Evolutionary conservation across 2,797 vertebrate genomes (phyloP).

Genomic region (Artibeus jamaicensis): DNA sequence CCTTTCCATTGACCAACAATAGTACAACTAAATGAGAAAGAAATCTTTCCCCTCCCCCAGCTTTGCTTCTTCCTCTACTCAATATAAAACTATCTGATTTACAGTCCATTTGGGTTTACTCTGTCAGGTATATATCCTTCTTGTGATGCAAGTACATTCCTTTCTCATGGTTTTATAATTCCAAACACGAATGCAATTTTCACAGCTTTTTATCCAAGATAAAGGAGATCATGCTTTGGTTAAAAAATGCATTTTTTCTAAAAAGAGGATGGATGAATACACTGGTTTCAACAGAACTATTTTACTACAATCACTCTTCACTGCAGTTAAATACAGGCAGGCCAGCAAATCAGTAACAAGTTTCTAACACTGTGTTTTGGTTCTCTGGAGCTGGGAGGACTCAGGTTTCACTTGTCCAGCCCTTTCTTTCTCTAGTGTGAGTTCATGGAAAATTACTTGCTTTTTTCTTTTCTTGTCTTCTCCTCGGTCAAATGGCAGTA

Average conservation of each 20-base stretch:
- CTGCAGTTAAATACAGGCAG: neutral
- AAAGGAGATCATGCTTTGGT: neutral
- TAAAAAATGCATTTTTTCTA: neutral
- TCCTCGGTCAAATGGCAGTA: neutral
- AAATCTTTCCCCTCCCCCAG: neutral
- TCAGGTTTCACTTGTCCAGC: neutral
- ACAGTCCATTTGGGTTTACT: neutral
- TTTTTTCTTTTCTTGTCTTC: neutral
- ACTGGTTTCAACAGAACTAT: neutral
- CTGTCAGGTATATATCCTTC: neutral
- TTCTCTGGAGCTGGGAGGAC: neutral
- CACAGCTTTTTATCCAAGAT: neutral
- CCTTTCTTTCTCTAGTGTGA: neutral
- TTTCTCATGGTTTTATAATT: neutral
- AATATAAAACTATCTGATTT: neutral
- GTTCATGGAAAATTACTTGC: neutral
- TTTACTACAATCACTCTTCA: neutral
- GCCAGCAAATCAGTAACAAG: neutral
- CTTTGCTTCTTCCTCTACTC: neutral
- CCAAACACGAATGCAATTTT: neutral
- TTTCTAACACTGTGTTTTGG: neutral
- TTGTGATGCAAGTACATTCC: neutral
- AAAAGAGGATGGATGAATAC: neutral
- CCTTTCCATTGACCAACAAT: slow-evolving; percentile 43
- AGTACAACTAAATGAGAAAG: neutral